Evolutionary conservation across 2,113 vertebrate genomes (phyloP), one percentile per base, ranked within the genome.

Genomic region (Mastomys coucha): DNA sequence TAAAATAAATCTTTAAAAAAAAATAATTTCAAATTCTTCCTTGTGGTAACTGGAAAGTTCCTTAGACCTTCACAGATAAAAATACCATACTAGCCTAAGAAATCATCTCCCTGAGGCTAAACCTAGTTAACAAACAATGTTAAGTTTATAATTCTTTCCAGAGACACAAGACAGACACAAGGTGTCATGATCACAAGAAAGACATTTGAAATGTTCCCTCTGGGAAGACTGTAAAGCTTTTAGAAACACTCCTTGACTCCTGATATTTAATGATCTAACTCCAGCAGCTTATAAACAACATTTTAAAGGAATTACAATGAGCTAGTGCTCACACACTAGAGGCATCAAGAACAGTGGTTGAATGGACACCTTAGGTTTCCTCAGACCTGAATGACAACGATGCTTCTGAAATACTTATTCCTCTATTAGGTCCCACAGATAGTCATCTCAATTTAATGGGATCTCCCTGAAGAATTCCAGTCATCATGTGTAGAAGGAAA

Each of bases 101-200:
- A 69, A 7, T 9, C 58, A 58, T 85, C 89, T 84, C 81, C 67
- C 28, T 58, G 33, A 45, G 76, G 67, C 69, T 89, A 93, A 96
- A 86, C 16, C 49, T 70, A 49, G 67, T 49, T 89, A 93, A 45
- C 73, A 91, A 81, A 92, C 51, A 90, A 36, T 58, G 81, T 0
- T 81, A 28, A 72, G 93, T 87, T 93, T 93, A 93, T 76, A 77
- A 69, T 91, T 95, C 72, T 91, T 94, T 73, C 86, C 88, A 91
- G 78, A 97, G 92, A 89, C 70, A 81, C 58, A 91, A 6, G 26
- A 67, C 65, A 97, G 87, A 92, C 92, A 67, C 28, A 69, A 33
- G 82, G 70, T 81, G 69, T 65, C 39, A 14, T 91, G 53, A 42
- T 28, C 90, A 94, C 39, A 45, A 65, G 72, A 70, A 72, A 75